Conservation (phyloP, 2,888 invertebrate species). For the Eupeodes latifasciatus region DNA sequence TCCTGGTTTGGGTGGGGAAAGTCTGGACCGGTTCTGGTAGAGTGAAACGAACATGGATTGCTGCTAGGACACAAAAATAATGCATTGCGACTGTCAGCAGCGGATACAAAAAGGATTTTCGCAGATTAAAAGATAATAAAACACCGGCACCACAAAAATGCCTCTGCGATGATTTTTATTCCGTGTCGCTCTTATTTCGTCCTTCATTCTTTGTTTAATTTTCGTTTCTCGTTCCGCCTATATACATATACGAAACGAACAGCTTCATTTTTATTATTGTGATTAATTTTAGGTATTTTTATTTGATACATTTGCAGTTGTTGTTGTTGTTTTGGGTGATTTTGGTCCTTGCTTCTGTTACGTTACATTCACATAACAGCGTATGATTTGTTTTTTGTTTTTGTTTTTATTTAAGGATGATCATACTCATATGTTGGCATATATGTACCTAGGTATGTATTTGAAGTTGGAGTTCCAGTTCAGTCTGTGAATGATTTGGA, state of each 20-base stretch:
- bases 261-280: constrained; percentile 56
- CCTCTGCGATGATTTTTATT: constrained; percentile 40
- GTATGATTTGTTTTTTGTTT: constrained; percentile 50
- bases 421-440: not conserved
- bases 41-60: not conserved
- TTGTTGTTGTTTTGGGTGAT: not conserved
- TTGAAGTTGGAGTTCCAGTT: not conserved
- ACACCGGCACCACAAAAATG: constrained; percentile 68
- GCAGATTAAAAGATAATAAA: constrained; percentile 80
- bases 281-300: constrained; percentile 69
- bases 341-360: constrained; percentile 42
- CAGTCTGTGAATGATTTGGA: not conserved
- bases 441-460: too few species aligned
- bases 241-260: not conserved
- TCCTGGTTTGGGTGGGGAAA: not conserved
- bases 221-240: not conserved
- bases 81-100: constrained; percentile 78
- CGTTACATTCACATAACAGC: not conserved
- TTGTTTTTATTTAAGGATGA: constrained; percentile 26
- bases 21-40: too few species aligned
- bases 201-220: not conserved
- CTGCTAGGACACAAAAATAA: constrained; percentile 47
- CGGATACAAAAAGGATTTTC: constrained; percentile 80
- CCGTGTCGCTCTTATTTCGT: constrained; percentile 15
- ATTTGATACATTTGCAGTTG: constrained; percentile 6